Evolutionary conservation across 2,888 invertebrate species (phyloP), one percentile per base, ranked within the genome.

Genomic region (Patella caerulea): DNA sequence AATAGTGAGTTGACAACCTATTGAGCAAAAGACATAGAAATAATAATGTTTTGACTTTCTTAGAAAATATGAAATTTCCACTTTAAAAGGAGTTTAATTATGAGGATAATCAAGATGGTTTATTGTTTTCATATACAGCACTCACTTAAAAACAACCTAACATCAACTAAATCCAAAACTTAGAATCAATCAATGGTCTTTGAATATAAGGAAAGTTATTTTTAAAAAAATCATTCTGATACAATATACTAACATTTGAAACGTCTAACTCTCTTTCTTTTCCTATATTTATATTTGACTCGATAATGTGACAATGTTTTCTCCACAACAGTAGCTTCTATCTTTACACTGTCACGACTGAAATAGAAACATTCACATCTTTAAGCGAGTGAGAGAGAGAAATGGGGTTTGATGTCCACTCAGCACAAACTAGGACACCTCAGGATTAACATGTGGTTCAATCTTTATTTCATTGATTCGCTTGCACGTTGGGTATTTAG

Each of bases 241-340:
- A 14, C 12, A 73, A 19, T 55, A 9, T 29, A 82, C 85, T 87
- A 78, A 86, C 87, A 78, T 74, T 82, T 84, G 54, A 87, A 82
- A 73, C 72, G 83, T 53, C 82, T 78, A 71, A 82, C 81, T 9
- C 83, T 78, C 76, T 84, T 83, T 45, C 87, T 79, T 72, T 79
- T 82, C 52, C 76, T 81, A 76, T 87, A 87, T 3, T 83, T 82
- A 73, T 84, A 89, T 73, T 83, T 74, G 5, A 89, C 83, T 76
- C 85, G 83, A 34, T 87, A 84, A 76, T 89, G 87, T 14, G 89
- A 88, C 54, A 92, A 74, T 3, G 91, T 90, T 84, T 93, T 93
- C 83, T 93, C 93, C 55, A 93, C 90, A 5, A 93, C 92, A 15
- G 92, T 92, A 3, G 92, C 93, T 77, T 92, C 91, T 3, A 93